phyloP scores from a whole-genome alignment of 2,113 vertebrate genomes.

The Notiomystis cincta region DNA sequence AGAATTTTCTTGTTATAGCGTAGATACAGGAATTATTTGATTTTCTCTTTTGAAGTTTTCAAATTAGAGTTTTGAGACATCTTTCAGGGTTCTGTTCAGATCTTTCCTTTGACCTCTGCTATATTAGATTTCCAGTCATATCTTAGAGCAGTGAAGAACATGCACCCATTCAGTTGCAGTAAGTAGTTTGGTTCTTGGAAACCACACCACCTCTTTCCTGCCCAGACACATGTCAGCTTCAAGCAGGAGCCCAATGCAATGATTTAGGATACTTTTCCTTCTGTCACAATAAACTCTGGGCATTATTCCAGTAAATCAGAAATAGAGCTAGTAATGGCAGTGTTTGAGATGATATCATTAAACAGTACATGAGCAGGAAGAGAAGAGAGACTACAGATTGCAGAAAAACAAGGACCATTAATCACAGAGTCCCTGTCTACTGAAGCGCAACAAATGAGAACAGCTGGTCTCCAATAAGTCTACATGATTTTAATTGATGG shows the following conservation, averaged over 20 bases:
- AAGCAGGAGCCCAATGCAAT: not conserved
- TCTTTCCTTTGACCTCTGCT: not conserved
- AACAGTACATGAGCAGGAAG: conserved; percentile 48
- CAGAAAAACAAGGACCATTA: conserved; percentile 46
- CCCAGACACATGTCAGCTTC: not conserved
- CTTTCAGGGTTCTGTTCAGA: not conserved
- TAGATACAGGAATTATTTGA: not conserved
- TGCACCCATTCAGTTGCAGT: not conserved
- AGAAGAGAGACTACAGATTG: conserved; percentile 39
- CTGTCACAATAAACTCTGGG: conserved; percentile 44
- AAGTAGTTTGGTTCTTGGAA: not conserved
- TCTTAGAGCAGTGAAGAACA: not conserved
- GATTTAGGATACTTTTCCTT: conserved; percentile 30
- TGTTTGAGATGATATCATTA: conserved; percentile 56
- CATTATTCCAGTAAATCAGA: conserved; percentile 55
- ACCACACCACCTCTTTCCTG: not conserved
- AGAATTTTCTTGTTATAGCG: not conserved
- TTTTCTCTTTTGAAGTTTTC: not conserved
- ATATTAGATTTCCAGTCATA: not conserved
- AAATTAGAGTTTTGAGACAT: not conserved
- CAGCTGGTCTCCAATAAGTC: conserved; percentile 56
- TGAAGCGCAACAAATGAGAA: conserved; percentile 41
- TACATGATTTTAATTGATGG: conserved; percentile 53
- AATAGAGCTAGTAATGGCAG: conserved; percentile 54
- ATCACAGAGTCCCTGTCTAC: conserved; percentile 48